Evolutionary conservation across 1,140 invertebrate species (phyloP), one percentile per base, ranked within the genome.

Genomic region (Pachypsylla venusta): DNA sequence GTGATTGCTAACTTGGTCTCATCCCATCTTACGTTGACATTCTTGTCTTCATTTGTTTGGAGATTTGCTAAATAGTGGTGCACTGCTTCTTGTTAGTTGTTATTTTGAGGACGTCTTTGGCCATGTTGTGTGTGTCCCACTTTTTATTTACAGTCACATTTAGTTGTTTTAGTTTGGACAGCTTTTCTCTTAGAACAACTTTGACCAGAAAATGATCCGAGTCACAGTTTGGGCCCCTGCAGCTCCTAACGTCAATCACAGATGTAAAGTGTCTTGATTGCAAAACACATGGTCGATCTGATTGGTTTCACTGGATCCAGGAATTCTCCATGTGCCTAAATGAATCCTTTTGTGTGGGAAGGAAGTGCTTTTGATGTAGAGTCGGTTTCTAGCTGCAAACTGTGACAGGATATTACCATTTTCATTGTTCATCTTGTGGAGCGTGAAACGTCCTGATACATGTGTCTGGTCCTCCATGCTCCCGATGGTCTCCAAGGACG

Each of bases 161-260:
- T 35, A 35, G 16, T 12, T 10, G 10, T 35, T 35, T 10, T 12
- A 35, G 10, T 12, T 10, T 35, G 30, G 30, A 35, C 16, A 58
- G 28, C 22, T 59, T 59, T 54, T 26, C 59, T 35, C n/a, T 56
- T 13, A 56, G 13, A 22, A 10, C 24, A 5, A 25, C 12, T 60
- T 42, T 56, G 10, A 62, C 61, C 26, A 60, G 28, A 28, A 56
- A 53, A 27, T 59, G 48, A 20, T 60, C 57, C 7, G 57, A 62
- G 16, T 60, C 60, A 56, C 28, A 39, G 40, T 59, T 56, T 13
- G 61, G 25, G 4, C 62, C 57, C 22, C 61, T 39, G 2, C 4
- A 13, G 1, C 40, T 20, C 19, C 57, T 48, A 4, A 60, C 57
- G 53, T 63, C 58, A 1, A 54, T 39, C 7, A 54, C n/a, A 28